A percentile compares a stretch with the other conserved stretches of the same genome.
phyloP scores from a whole-genome alignment of 2,113 vertebrate species.

The Taurulus bubalis region DNA sequence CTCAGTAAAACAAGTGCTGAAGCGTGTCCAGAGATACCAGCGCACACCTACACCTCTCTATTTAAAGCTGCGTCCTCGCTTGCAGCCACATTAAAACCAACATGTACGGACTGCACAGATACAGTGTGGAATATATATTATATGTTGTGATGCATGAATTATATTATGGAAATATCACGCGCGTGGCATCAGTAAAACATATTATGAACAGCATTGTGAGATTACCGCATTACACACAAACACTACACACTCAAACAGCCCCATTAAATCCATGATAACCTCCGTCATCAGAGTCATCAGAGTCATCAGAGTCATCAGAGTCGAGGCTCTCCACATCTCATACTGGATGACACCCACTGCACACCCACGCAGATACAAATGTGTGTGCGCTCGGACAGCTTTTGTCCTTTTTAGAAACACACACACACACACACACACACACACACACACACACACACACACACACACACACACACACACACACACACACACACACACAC shows the following conservation, averaged over 20 bases:
- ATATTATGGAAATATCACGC: neutral
- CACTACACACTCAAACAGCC: neutral
- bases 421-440: constrained; percentile 1
- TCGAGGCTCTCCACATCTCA: neutral
- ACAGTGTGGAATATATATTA: neutral
- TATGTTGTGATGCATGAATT: neutral
- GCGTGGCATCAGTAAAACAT: neutral
- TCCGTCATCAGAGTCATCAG: constrained; percentile 8
- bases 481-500: neutral
- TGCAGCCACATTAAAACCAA: constrained; percentile 21
- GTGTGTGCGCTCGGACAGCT: neutral
- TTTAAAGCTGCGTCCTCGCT: constrained; percentile 43
- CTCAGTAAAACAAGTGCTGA: constrained; percentile 20
- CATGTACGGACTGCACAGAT: constrained; percentile 7
- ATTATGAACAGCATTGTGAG: too few relatives aligned
- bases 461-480: constrained; percentile 6
- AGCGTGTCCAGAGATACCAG: constrained; percentile 13
- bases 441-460: neutral
- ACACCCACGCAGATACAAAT: constrained; percentile 3
- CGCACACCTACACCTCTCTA: constrained; percentile 54
- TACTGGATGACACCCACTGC: neutral
- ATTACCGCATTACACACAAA: too few relatives aligned
- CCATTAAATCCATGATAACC: constrained; percentile 1
- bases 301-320: neutral
- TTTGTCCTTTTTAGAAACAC: constrained; percentile 1